Conservation (phyloP, 2,113 vertebrate genomes). For the Pelecanoides urinatrix region DNA sequence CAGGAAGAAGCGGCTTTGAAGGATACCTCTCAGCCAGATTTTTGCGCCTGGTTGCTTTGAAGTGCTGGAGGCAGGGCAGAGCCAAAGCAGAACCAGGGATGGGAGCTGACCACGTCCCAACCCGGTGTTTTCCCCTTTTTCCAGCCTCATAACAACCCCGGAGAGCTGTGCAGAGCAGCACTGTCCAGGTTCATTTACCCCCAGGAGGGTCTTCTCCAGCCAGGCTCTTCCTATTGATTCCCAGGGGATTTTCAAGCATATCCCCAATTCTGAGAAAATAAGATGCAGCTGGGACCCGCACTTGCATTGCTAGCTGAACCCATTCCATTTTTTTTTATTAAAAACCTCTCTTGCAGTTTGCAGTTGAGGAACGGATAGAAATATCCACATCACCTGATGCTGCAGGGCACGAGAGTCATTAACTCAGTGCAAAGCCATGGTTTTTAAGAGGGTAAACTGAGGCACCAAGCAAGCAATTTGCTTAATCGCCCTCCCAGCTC, state of each 20-base stretch:
- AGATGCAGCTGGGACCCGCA: background rate
- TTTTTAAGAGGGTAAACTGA: background rate
- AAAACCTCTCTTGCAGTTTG: background rate
- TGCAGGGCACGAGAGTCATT: accelerated
- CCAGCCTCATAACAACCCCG: background rate
- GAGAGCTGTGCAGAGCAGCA: background rate
- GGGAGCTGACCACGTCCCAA: background rate
- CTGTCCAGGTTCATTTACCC: background rate
- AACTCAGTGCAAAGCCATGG: accelerated
- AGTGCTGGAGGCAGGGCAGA: background rate
- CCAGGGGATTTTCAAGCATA: background rate
- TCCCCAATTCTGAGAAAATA: background rate
- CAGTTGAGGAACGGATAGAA: background rate
- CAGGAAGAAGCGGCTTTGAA: constrained; percentile 15
- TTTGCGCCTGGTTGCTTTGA: background rate
- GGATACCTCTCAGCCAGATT: background rate
- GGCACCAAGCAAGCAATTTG: background rate
- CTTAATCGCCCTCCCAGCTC: background rate
- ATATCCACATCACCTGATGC: background rate
- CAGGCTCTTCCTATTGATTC: background rate
- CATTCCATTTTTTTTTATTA: background rate
- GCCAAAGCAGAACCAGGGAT: background rate
- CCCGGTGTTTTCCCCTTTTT: background rate
- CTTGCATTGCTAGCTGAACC: background rate
- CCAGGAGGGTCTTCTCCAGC: background rate